These are phyloP conservation scores for Carterocephalus palaemon DNA, from an alignment of 2,888 invertebrate genomes.

Conservation along the genomic window DNA sequence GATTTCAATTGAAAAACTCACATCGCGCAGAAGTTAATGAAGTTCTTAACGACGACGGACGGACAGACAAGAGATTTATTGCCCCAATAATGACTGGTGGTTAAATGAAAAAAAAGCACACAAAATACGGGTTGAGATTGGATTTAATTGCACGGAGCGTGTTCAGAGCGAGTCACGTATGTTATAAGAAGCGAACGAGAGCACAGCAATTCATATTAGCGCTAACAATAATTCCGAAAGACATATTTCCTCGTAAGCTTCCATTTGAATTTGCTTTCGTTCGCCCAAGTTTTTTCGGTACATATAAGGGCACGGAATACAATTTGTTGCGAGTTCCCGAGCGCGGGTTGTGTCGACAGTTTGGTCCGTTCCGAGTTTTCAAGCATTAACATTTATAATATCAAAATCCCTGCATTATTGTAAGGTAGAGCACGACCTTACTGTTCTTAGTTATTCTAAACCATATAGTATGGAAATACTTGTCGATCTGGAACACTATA, in stretches of 20 bases:
- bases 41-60: conserved; percentile 64
- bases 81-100: conserved; percentile 58
- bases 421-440: too few species aligned
- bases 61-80: conserved; percentile 66
- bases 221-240: conserved; percentile 30
- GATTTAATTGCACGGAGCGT: conserved; percentile 39
- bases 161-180: conserved; percentile 33
- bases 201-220: conserved; percentile 30
- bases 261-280: conserved; percentile 28
- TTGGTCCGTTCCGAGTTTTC: too few species aligned
- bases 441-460: too few species aligned
- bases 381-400: too few species aligned
- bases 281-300: conserved; percentile 12
- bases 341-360: too few species aligned
- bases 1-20: conserved; percentile 56
- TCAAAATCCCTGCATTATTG: too few species aligned
- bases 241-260: conserved; percentile 29
- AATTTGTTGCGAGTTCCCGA: conserved; percentile 1
- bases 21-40: conserved; percentile 62
- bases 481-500: too few species aligned
- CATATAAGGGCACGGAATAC: conserved; percentile 18
- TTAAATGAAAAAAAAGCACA: conserved; percentile 48
- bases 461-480: too few species aligned
- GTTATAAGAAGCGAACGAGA: conserved; percentile 32
- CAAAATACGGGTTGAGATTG: conserved; percentile 38